Conservation (phyloP, 2,888 invertebrate species). For the Drosophila koepferae region DNA sequence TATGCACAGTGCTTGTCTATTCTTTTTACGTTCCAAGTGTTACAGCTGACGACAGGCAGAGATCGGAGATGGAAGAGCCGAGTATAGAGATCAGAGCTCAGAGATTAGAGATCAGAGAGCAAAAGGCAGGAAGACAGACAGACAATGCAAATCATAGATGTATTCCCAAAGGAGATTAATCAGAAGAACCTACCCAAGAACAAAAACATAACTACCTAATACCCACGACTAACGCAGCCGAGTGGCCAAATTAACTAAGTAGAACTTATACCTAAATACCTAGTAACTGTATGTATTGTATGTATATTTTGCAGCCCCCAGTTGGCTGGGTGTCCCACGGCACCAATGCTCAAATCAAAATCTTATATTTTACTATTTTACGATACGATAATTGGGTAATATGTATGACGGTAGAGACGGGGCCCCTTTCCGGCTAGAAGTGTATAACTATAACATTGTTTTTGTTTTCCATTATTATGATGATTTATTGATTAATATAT, state of each 20-base stretch:
- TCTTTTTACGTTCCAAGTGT: constrained; percentile 61
- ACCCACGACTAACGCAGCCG: constrained; percentile 72
- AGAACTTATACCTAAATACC: constrained; percentile 61
- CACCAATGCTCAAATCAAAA: constrained; percentile 78
- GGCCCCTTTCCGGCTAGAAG: constrained; percentile 56
- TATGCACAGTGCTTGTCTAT: constrained; percentile 56
- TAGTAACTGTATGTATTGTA: constrained; percentile 59
- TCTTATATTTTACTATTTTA: constrained; percentile 75
- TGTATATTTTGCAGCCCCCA: constrained; percentile 74
- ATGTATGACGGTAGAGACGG: constrained; percentile 28
- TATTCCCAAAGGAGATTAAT: constrained; percentile 50
- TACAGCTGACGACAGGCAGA: constrained; percentile 34
- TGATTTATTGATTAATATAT: constrained; percentile 22
- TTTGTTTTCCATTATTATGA: constrained; percentile 36
- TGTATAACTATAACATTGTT: constrained; percentile 31
- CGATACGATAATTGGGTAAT: constrained; percentile 60
- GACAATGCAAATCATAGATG: constrained; percentile 71
- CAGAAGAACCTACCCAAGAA: constrained; percentile 65
- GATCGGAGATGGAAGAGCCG: constrained; percentile 5
- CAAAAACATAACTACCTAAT: constrained; percentile 58
- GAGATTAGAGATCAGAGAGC: neutral
- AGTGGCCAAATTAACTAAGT: constrained; percentile 79
- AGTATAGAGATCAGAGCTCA: constrained; percentile 2
- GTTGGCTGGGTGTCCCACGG: constrained; percentile 64
- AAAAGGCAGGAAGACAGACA: neutral